These are phyloP conservation scores for Trisateles emortualis DNA, from an alignment of 2,888 invertebrate genomes.

Conservation along the genomic window DNA sequence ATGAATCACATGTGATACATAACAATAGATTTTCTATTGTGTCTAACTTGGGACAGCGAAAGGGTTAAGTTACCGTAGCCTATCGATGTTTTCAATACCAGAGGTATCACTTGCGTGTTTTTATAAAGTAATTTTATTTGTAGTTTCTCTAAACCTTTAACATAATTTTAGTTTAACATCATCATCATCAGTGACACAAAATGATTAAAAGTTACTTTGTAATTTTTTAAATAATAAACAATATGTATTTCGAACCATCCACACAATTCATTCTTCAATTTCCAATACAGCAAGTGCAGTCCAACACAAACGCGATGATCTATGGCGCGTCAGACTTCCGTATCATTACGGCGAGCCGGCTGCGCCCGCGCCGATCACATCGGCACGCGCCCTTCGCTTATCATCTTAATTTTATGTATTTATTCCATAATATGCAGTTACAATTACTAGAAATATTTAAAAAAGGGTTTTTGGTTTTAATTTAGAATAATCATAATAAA, in stretches of 20 bases:
- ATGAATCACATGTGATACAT: no score
- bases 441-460: constrained; percentile 35
- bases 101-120: no score
- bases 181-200: no score
- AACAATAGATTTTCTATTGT: no score
- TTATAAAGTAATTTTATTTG: no score
- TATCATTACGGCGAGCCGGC: constrained; percentile 69
- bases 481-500: not conserved
- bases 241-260: not conserved
- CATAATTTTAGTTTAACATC: no score
- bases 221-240: not conserved
- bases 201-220: no score
- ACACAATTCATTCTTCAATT: constrained; percentile 1
- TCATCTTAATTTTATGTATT: constrained; percentile 52
- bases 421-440: constrained; percentile 40
- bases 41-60: no score
- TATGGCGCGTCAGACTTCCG: constrained; percentile 67
- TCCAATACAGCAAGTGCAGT: constrained; percentile 5
- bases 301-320: constrained; percentile 54
- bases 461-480: not conserved
- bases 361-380: constrained; percentile 51
- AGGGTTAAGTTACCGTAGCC: no score
- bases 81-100: no score
- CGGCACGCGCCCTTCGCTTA: constrained; percentile 49
- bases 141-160: no score